Evolutionary conservation across 2,113 vertebrate species (phyloP).

Genomic region (Poicephalus gulielmi): DNA sequence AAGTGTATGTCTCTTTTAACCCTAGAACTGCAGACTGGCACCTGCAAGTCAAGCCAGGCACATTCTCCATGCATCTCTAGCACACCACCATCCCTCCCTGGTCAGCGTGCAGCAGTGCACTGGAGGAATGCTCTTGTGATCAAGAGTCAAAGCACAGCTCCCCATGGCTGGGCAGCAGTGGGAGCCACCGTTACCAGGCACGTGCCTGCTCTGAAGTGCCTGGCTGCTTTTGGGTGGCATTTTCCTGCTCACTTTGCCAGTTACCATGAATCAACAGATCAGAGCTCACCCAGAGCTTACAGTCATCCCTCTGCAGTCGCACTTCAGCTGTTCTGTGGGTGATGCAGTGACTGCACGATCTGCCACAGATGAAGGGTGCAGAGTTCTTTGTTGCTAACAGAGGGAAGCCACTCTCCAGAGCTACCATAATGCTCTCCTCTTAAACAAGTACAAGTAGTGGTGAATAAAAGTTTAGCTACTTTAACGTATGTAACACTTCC

Average conservation of each 20-base stretch:
- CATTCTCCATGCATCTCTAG: background rate
- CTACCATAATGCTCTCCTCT: background rate
- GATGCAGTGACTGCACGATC: background rate
- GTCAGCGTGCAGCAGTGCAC: background rate
- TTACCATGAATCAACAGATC: fast-evolving
- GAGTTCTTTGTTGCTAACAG: background rate
- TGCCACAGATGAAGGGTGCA: background rate
- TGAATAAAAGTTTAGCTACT: background rate
- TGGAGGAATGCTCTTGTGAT: background rate
- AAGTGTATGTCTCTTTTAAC: background rate
- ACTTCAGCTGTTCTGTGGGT: background rate
- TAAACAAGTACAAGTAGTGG: background rate
- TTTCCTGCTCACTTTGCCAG: background rate
- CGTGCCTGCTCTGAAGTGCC: fast-evolving
- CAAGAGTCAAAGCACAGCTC: background rate
- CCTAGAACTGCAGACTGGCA: background rate
- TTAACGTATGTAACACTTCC: fast-evolving
- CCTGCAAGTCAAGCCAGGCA: background rate
- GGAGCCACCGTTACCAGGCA: background rate
- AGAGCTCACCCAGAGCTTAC: background rate
- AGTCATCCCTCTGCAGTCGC: fast-evolving
- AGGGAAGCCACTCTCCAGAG: background rate
- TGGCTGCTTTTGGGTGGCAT: background rate
- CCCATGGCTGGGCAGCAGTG: background rate
- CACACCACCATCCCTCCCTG: background rate